Evolutionary conservation across 2,888 invertebrate species (phyloP).

Genomic region (Asteroscopus sphinx): DNA sequence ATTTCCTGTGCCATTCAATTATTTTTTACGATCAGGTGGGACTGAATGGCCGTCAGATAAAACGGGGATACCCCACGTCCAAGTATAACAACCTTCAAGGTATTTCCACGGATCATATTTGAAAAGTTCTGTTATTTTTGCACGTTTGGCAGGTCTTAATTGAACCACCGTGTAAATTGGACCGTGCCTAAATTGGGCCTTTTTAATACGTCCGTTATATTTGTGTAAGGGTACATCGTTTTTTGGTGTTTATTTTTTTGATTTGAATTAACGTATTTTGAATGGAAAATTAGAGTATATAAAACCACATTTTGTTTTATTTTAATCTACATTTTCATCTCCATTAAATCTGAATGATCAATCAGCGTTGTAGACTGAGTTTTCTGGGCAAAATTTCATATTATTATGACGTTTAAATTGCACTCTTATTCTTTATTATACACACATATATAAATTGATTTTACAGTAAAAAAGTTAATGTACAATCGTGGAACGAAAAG

Average conservation of each 20-base stretch:
- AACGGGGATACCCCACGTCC: constrained; percentile 63
- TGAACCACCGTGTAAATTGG: constrained; percentile 46
- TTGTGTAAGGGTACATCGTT: constrained; percentile 12
- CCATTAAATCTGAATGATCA: too few relatives aligned
- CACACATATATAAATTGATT: too few relatives aligned
- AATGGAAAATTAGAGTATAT: too few relatives aligned
- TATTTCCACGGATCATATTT: constrained; percentile 66
- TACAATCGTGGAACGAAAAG: too few relatives aligned
- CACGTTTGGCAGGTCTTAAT: constrained; percentile 52
- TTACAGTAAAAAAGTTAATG: too few relatives aligned
- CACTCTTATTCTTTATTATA: too few relatives aligned
- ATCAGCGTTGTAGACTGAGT: too few relatives aligned
- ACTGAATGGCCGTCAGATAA: constrained; percentile 80
- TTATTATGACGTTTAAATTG: too few relatives aligned
- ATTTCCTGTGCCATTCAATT: constrained; percentile 82
- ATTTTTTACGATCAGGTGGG: constrained; percentile 87
- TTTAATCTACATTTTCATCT: too few relatives aligned
- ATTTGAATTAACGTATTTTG: not conserved
- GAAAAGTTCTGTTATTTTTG: constrained; percentile 69
- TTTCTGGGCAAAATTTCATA: too few relatives aligned
- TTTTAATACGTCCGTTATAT: constrained; percentile 40
- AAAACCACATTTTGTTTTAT: too few relatives aligned
- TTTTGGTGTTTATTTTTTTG: constrained; percentile 6
- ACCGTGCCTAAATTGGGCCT: constrained; percentile 21
- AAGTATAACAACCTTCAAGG: constrained; percentile 62